phyloP scores from a whole-genome alignment of 2,797 vertebrate species.

The Diplodus sargus region DNA sequence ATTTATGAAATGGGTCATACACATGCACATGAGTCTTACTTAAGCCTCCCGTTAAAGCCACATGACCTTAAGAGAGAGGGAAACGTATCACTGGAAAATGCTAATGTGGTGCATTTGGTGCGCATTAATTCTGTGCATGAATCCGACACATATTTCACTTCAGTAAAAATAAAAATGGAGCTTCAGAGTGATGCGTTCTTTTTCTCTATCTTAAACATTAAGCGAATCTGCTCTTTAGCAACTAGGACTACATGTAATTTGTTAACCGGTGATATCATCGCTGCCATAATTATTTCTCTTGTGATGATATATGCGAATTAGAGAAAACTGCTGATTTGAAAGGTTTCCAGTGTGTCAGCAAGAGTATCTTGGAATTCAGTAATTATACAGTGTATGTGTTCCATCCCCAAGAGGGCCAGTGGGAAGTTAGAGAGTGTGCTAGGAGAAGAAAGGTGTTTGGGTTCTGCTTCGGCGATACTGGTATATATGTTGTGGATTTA shows the following conservation, averaged over 20 bases:
- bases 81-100: conserved; percentile 83
- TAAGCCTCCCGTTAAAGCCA: conserved; percentile 81
- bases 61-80: conserved; percentile 84
- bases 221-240: conserved; percentile 72
- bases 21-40: conserved; percentile 83
- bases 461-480: conserved; percentile 31
- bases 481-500: conserved; percentile 12
- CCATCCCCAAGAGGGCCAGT: conserved; percentile 38
- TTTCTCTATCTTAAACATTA: conserved; percentile 71
- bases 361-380: conserved; percentile 64
- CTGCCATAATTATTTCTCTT: conserved; percentile 70
- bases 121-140: conserved; percentile 84
- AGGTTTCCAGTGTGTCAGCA: conserved; percentile 58
- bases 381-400: conserved; percentile 56
- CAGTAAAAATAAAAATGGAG: conserved; percentile 78
- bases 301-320: conserved; percentile 60
- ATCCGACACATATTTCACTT: conserved; percentile 79
- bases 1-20: conserved; percentile 85
- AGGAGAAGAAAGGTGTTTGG: background rate
- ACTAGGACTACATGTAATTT: conserved; percentile 65
- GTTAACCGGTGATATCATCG: conserved; percentile 68
- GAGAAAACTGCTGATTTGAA: conserved; percentile 75
- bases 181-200: conserved; percentile 65
- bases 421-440: conserved; percentile 17
- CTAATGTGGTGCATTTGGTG: conserved; percentile 77